Base-by-base conservation (phyloP, 2,888 invertebrate species). In the Ernsta delagoae region DNA sequence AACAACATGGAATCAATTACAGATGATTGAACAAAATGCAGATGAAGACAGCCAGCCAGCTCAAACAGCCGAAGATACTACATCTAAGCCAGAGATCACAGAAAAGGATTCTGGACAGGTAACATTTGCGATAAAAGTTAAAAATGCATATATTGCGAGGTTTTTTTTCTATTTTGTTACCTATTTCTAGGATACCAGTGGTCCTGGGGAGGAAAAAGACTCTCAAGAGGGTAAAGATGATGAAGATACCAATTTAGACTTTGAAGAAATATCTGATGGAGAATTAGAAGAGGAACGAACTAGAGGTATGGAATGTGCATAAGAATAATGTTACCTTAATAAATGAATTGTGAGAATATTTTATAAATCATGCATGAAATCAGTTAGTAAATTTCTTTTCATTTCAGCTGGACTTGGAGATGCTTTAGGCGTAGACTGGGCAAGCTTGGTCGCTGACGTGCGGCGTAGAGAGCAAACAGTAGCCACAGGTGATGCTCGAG, bases 341-440 rank as follows among this genome's bases (percentile, higher is more conserved):
- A 36, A 39, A 5, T 39, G 7, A 39, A 4, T 39, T 5, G 39
- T 39, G 36, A 16, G 16, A 16, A 16, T 0, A 16, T 31, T 31
- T 2, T 31, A 3, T 31, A 2, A 4, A 31, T 31, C 31, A 31
- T 31, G 31, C 31, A 2, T 31, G 31, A 31, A 31, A 31, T 31
- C 31, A 31, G 31, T 31, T 31, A 31, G 31, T 31, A 31, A 43
- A 43, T 9, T 7, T 39, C 1, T 39, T 43, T 56, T 64, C 31
- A 43, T 72, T 62, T 72, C 72, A 92, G 92, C 91, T 89, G 95
- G 96, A 45, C 95, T 98, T 72, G 98, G 98, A 5, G 98, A 98
- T 87, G 98, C 98, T n/a, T 89, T 98, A 39, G 98, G 98, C n/a
- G 98, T 98, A 1, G 98, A 98, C 87, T 98, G 98, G 98, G 97